These are phyloP conservation scores for Cephalopholis sonnerati DNA, from an alignment of 2,113 vertebrate genomes.

Conservation along the genomic window DNA sequence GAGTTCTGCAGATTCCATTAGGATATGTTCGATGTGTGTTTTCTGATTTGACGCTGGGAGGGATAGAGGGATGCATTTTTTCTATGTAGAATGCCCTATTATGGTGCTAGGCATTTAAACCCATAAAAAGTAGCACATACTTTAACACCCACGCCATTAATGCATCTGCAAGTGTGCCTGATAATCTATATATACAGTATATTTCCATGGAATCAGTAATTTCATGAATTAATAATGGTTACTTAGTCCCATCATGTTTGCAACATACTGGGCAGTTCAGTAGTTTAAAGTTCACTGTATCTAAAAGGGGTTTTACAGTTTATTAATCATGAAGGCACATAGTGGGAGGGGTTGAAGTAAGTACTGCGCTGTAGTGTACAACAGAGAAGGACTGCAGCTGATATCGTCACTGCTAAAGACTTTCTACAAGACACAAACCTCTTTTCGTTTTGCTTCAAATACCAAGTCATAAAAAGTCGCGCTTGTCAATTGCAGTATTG, in stretches of 20 bases:
- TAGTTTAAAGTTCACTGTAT: constrained; percentile 14
- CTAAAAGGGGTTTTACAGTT: constrained; percentile 4
- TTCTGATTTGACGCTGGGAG: background rate
- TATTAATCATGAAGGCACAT: constrained; percentile 8
- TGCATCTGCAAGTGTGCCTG: background rate
- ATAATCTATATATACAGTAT: background rate
- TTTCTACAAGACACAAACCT: background rate
- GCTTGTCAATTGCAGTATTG: background rate
- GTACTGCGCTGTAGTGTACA: background rate
- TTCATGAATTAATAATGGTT: constrained; percentile 39
- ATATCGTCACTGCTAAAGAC: background rate
- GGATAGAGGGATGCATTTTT: background rate
- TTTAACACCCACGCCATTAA: background rate
- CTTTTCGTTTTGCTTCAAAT: background rate
- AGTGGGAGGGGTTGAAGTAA: constrained; percentile 4
- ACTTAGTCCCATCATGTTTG: constrained; percentile 3
- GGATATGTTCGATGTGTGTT: background rate
- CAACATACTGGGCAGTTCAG: background rate
- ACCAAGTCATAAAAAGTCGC: background rate
- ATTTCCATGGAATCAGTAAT: constrained; percentile 19
- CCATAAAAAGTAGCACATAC: background rate
- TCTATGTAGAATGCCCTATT: background rate
- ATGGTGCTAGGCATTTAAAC: background rate
- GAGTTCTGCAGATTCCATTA: background rate
- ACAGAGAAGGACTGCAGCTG: constrained; percentile 1